Conservation (phyloP, 2,888 invertebrate species). For the Neocrepidodera transversa region DNA sequence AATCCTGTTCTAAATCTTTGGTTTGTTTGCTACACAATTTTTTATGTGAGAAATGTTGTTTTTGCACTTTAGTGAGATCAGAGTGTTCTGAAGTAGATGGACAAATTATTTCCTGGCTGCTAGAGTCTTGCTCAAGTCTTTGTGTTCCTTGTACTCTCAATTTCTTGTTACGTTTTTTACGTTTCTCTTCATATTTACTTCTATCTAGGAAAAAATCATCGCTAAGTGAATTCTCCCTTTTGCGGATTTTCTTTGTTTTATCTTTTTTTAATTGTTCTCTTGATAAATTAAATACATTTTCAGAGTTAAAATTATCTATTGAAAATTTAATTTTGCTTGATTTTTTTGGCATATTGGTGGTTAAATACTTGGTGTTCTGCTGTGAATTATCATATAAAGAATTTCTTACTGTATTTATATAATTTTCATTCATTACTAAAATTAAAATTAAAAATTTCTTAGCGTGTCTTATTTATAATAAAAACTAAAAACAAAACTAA, state of each 20-base stretch:
- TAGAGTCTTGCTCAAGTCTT: neutral
- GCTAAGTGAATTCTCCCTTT: conserved; percentile 2
- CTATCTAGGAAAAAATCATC: conserved; percentile 3
- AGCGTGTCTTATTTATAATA: too few species aligned
- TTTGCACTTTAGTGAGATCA: neutral
- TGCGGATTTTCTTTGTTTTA: conserved; percentile 10
- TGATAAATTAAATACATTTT: neutral
- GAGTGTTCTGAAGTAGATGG: conserved; percentile 4
- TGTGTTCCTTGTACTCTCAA: neutral
- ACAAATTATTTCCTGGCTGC: neutral
- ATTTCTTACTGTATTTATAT: conserved; percentile 30
- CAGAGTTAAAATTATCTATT: conserved; percentile 12
- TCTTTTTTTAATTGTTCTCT: conserved; percentile 3
- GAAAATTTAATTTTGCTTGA: conserved; percentile 26
- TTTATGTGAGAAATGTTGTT: neutral
- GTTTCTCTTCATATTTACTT: neutral
- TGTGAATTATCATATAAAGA: conserved; percentile 17
- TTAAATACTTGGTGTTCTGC: neutral
- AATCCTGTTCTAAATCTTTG: neutral
- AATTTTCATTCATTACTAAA: conserved; percentile 33
- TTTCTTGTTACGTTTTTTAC: conserved; percentile 6
- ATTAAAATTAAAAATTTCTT: too few species aligned
- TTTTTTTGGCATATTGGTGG: conserved; percentile 8
- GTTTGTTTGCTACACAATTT: neutral
- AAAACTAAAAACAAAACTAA: too few species aligned